These are phyloP conservation scores for Hippocampus comes DNA, from an alignment of 2,113 vertebrate species.

Conservation along the genomic window DNA sequence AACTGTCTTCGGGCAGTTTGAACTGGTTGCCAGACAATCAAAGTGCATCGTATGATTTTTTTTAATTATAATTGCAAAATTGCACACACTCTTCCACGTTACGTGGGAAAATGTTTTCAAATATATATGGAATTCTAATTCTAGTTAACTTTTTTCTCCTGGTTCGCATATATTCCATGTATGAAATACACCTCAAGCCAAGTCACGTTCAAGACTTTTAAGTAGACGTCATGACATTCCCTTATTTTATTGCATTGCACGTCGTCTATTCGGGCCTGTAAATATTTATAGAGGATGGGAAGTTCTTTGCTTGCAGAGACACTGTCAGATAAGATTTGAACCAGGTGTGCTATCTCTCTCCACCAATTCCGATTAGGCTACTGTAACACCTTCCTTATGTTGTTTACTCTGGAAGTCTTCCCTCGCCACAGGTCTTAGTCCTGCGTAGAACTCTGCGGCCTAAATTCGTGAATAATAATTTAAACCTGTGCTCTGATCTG, in stretches of 20 bases:
- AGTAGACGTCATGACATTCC: constrained; percentile 8
- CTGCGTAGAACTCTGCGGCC: constrained; percentile 10
- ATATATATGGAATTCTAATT: not conserved
- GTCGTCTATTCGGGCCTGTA: constrained; percentile 23
- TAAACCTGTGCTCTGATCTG: constrained; percentile 28
- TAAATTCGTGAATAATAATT: constrained; percentile 40
- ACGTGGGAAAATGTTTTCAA: not conserved
- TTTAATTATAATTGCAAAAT: no score
- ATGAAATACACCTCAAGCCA: not conserved
- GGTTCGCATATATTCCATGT: not conserved
- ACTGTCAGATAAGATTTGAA: constrained; percentile 58
- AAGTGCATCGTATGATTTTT: no score
- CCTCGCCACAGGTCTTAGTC: constrained; percentile 25
- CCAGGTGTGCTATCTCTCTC: constrained; percentile 62
- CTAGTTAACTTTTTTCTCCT: not conserved
- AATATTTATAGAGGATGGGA: constrained; percentile 56
- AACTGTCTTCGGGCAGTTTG: no score
- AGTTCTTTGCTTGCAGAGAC: constrained; percentile 43
- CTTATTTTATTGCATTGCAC: constrained; percentile 1
- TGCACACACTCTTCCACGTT: not conserved
- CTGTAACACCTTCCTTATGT: constrained; percentile 73
- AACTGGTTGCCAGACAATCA: no score
- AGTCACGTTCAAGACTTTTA: not conserved
- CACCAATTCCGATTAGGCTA: constrained; percentile 58
- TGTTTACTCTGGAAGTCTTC: constrained; percentile 59